Evolutionary conservation across 1,140 invertebrate species (phyloP), one percentile per base, ranked within the genome.

Genomic region (Sinella curviseta): DNA sequence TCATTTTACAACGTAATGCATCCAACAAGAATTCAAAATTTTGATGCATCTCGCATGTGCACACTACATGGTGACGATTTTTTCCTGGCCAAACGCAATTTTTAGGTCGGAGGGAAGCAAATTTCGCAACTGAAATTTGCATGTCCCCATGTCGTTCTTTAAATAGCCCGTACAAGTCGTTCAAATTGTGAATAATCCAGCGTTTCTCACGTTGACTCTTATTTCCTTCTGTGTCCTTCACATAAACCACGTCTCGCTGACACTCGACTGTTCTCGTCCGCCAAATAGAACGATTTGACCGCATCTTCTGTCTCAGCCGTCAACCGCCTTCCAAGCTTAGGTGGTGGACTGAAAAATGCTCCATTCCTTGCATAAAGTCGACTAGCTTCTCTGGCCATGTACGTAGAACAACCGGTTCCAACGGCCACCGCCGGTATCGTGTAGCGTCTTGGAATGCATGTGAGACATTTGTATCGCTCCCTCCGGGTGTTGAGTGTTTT

Each of bases 21-120:
- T 83, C 65, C n/a, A 84, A 76, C 78, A 85, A 84, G 24, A 85
- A 77, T 78, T 82, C 82, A 26, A 84, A 74, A 70, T 86, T 83
- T 48, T 83, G 78, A 36, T 83, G 82, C n/a, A 54, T 67, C 12
- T 28, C 36, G 54, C 82, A 83, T 20, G 84, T 82, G 74, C 83
- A 83, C 74, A 85, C 85, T 70, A 65, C 80, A 77, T 85, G 84
- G 67, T 77, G 82, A 12, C 85, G 83, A 39, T 78, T 82, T 39
- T 75, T 75, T 39, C 80, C 78, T 24, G 80, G 84, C 60, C 80
- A 77, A 73, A 85, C 77, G 79, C 81, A 85, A 74, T 83, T 74
- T 60, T 84, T 84, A 17, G 84, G 83, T 55, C 70, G 55, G 70
- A 80, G 39, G 24, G 78, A 8, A 54, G 20, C n/a, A 55, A 80